Evolutionary conservation across 2,113 vertebrate genomes (phyloP).

Genomic region (Odobenus rosmarus): DNA sequence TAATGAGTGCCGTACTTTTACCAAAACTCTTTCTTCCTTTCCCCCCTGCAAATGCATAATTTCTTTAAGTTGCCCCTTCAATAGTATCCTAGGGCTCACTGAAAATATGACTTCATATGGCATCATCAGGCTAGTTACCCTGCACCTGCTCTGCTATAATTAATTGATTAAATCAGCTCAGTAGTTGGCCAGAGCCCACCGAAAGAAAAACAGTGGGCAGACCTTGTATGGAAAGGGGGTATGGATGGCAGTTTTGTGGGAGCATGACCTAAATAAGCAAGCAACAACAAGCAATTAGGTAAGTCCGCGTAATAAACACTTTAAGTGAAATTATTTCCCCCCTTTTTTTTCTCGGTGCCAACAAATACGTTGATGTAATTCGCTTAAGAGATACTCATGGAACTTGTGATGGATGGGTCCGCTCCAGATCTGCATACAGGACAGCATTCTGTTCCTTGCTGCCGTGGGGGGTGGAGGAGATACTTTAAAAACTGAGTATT

Average conservation of each 20-base stretch:
- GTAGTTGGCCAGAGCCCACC: background rate
- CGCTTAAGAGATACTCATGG: background rate
- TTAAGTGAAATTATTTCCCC: background rate
- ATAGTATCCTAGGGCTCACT: background rate
- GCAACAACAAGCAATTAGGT: background rate
- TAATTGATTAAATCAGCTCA: slow-evolving; percentile 44
- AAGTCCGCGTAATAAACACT: background rate
- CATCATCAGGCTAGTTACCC: background rate
- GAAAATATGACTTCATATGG: background rate
- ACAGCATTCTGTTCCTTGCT: background rate
- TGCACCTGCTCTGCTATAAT: background rate
- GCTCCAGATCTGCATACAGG: background rate
- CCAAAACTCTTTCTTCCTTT: background rate
- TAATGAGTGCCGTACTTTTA: background rate
- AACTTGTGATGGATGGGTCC: background rate
- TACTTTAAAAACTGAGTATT: background rate
- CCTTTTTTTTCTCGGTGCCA: background rate
- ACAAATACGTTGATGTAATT: background rate
- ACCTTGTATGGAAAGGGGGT: background rate
- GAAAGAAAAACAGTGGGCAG: background rate
- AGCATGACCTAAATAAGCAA: slow-evolving; percentile 9
- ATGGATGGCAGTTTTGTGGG: background rate
- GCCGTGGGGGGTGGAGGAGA: no score
- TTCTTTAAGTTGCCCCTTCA: background rate
- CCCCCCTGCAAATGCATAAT: background rate